Conservation (phyloP, 2,797 vertebrate genomes). For the Ceryle rudis region DNA sequence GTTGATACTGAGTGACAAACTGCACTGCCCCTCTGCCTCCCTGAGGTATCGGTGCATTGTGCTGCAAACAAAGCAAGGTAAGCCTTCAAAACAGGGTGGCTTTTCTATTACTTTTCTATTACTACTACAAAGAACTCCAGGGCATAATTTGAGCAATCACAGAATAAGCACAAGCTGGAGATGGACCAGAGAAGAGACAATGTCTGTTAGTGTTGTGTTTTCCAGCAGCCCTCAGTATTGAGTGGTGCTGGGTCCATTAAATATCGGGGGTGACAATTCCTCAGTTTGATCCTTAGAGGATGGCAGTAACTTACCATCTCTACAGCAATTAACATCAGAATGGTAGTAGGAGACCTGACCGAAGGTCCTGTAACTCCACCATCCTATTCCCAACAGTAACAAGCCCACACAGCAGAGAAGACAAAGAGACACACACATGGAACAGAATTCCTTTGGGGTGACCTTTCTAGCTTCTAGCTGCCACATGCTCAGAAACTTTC, state of each 20-base stretch:
- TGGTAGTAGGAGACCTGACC: neutral
- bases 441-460: neutral
- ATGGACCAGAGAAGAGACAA: neutral
- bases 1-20: conserved; percentile 96
- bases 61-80: conserved; percentile 78
- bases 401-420: neutral
- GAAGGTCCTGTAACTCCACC: neutral
- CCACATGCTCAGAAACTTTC: neutral
- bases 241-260: neutral
- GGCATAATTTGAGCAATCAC: neutral
- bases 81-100: neutral
- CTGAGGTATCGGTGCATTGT: conserved; percentile 93
- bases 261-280: too few relatives aligned
- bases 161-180: neutral
- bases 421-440: accelerated
- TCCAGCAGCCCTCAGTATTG: neutral
- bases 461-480: neutral
- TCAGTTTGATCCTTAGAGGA: neutral
- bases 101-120: neutral
- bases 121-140: neutral
- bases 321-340: neutral
- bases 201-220: neutral
- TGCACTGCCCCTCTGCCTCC: conserved; percentile 94
- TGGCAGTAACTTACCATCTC: neutral
- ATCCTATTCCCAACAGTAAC: neutral